These are phyloP conservation scores for Cephus spinipes DNA, from an alignment of 2,888 invertebrate genomes.

Conservation along the genomic window DNA sequence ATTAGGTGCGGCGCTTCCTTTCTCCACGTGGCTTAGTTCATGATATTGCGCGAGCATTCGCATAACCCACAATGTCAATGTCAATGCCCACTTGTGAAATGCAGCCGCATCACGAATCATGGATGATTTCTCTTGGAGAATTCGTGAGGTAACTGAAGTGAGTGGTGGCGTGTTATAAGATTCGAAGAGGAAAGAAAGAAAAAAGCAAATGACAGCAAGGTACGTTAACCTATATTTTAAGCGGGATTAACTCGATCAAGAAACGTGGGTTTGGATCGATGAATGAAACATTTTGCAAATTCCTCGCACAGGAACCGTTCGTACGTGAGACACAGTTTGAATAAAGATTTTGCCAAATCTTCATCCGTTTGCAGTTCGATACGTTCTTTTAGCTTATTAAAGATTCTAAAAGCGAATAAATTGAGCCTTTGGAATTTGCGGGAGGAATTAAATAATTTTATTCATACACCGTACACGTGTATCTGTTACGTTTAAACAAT, in stretches of 20 bases:
- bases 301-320: slow-evolving; percentile 26
- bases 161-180: not conserved
- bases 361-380: not conserved
- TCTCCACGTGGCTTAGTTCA: not conserved
- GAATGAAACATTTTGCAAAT: slow-evolving; percentile 44
- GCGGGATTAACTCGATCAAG: not conserved
- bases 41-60: not conserved
- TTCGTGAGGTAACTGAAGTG: not conserved
- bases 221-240: slow-evolving; percentile 12
- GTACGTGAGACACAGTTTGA: slow-evolving; percentile 29
- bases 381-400: not conserved
- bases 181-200: not conserved
- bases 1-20: not conserved
- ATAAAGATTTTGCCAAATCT: slow-evolving; percentile 32
- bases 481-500: not conserved
- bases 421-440: not conserved
- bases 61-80: not conserved
- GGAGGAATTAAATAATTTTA: not conserved
- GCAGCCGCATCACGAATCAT: not conserved
- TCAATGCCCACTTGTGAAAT: not conserved
- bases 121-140: not conserved
- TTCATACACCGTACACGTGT: not conserved
- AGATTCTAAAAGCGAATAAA: not conserved
- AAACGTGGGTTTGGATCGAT: slow-evolving; percentile 27
- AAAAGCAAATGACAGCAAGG: slow-evolving; percentile 29